These are phyloP conservation scores for Charanyca ferruginea DNA, from an alignment of 2,888 invertebrate species.

Conservation along the genomic window DNA sequence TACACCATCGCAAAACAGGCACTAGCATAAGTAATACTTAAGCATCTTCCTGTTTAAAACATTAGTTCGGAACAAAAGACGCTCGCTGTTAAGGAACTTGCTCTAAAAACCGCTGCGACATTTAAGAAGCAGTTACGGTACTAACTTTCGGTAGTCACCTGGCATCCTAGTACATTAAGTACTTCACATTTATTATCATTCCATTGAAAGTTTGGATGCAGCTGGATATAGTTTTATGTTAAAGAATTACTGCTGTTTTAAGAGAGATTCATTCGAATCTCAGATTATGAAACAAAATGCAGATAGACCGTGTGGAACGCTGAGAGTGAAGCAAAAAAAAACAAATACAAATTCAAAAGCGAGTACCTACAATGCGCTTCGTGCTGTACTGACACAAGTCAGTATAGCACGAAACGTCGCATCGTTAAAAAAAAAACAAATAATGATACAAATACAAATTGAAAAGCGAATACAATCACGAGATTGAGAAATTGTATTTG, in stretches of 20 bases:
- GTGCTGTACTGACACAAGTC: no score
- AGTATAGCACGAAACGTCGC: no score
- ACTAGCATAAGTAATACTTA: slow-evolving; percentile 17
- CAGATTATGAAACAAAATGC: no score
- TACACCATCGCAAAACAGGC: background rate
- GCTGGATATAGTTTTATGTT: background rate
- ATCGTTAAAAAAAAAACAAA: no score
- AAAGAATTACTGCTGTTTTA: background rate
- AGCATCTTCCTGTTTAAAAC: slow-evolving; percentile 18
- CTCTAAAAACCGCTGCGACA: slow-evolving; percentile 32
- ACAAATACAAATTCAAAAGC: no score
- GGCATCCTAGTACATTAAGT: slow-evolving; percentile 1
- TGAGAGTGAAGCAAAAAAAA: no score
- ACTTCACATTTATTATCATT: slow-evolving; percentile 23
- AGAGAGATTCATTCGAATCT: no score
- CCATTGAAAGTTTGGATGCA: slow-evolving; percentile 7
- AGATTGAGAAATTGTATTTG: no score
- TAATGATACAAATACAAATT: no score
- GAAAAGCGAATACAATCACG: no score
- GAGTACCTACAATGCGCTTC: no score
- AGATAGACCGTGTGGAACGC: no score
- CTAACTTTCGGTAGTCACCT: slow-evolving; percentile 39
- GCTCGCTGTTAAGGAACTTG: slow-evolving; percentile 18
- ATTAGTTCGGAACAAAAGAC: slow-evolving; percentile 42
- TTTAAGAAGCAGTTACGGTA: slow-evolving; percentile 45